A percentile compares a stretch with the other conserved stretches of the same genome.
Evolutionary conservation across 23 tunicate genomes (phyloP).

Genomic region (Trididemnum clinides): DNA sequence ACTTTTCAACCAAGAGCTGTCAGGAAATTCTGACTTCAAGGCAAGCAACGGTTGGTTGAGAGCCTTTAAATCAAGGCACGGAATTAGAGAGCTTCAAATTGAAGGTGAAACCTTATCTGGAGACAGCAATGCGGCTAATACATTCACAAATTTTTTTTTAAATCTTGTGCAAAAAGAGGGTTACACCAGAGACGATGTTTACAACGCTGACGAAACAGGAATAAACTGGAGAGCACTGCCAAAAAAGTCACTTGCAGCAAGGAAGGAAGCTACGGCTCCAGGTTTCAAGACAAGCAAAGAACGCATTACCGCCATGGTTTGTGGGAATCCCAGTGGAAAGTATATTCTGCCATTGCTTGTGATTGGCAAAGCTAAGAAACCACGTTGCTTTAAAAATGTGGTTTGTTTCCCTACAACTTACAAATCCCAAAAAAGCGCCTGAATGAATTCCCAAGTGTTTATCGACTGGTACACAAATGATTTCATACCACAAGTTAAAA

Average conservation of each 20-base stretch:
- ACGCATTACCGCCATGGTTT: slow-evolving; percentile 35
- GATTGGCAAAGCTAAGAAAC: slow-evolving; percentile 32
- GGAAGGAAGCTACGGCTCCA: slow-evolving; percentile 36
- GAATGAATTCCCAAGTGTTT: slow-evolving; percentile 35
- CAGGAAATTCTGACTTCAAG: slow-evolving; percentile 35
- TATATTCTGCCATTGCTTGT: slow-evolving; percentile 35
- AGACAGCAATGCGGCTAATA: slow-evolving; percentile 32
- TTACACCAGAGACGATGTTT: slow-evolving; percentile 28
- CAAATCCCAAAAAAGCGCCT: slow-evolving; percentile 31
- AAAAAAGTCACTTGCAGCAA: slow-evolving; percentile 34
- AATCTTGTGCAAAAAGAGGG: slow-evolving; percentile 35
- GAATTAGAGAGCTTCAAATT: slow-evolving; percentile 33
- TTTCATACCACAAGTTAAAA: slow-evolving; percentile 21
- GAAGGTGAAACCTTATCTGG: slow-evolving; percentile 31
- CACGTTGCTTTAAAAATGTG: slow-evolving; percentile 29
- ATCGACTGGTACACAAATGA: slow-evolving; percentile 33
- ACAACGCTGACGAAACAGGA: slow-evolving; percentile 29
- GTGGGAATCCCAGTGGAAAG: slow-evolving; percentile 27
- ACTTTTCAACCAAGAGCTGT: slow-evolving; percentile 36
- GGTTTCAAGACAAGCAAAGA: slow-evolving; percentile 35
- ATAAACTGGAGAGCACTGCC: slow-evolving; percentile 26
- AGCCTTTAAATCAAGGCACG: slow-evolving; percentile 21
- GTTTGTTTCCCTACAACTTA: slow-evolving; percentile 27
- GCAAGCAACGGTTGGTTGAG: slow-evolving; percentile 26
- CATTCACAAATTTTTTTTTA: neutral